Base-by-base conservation (phyloP, 2,113 vertebrate genomes). In the Columba livia region DNA sequence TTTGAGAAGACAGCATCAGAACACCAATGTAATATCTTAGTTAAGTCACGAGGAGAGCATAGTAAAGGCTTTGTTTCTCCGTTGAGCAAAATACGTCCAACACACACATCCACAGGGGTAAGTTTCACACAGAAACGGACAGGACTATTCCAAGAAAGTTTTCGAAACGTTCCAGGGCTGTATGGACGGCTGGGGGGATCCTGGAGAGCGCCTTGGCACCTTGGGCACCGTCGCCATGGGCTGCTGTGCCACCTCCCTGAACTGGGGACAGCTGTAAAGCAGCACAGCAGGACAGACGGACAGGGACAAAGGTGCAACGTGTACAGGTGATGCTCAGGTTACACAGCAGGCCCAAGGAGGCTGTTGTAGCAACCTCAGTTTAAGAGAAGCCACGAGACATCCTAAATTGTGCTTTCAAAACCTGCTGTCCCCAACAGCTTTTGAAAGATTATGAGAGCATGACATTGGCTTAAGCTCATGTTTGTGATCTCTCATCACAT, bases 251-350 rank as follows among this genome's bases (percentile, higher is more conserved):
- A 48, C 31, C 70, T 62, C 48, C 85, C 70, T 19, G 38, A 40
- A 19, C 28, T 15, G 20, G 31, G 29, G 44, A 47, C 5, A 4
- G 60, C 24, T 36, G 36, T 74, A 64, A 88, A 5, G 3, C 88
- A 85, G 62, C 47, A 38, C 0, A 0, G 15, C 21, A 28, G 17
- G 50, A 26, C 61, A 47, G 32, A 67, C 3, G 9, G 36, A 72
- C 14, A 31, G 29, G 67, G 36, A 77, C 2, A 1, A 2, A 3
- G 5, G 26, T 2, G 31, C 58, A 12, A 2, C 0, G 1, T 0
- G 0, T 18, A 29, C 28, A 20, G 44, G 36, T 29, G 34, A 88
- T 1, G 0, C 50, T 50, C 48, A 28, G 15, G 15, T 36, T 64
- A 51, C 36, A 73, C 11, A 62, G 60, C 14, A 78, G 29, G 34